These are phyloP conservation scores for Protodeltote pygarga DNA, from an alignment of 2,888 invertebrate species.

Conservation along the genomic window DNA sequence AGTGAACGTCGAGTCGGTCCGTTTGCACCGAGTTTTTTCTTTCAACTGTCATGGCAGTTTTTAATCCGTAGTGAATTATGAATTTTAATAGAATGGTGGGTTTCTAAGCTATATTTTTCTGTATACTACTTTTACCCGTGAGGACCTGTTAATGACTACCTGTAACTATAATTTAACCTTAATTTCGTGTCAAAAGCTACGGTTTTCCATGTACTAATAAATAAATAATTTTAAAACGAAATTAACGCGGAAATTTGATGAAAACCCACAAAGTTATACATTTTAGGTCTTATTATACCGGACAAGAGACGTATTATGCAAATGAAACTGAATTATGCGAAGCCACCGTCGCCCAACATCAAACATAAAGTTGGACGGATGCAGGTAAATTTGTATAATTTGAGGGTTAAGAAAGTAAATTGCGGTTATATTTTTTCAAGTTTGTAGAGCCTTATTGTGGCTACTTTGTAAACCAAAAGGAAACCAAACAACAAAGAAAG, in stretches of 20 bases:
- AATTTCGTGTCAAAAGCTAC: no score
- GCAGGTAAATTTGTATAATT: constrained; percentile 20
- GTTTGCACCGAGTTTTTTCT: constrained; percentile 14
- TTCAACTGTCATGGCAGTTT: constrained; percentile 9
- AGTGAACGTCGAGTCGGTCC: constrained; percentile 21
- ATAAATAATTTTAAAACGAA: no score
- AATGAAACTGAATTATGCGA: constrained; percentile 56
- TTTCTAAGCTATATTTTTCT: no score
- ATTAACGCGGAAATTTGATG: constrained; percentile 23
- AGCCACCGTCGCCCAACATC: constrained; percentile 39
- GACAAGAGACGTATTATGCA: constrained; percentile 51
- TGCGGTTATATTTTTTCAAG: neutral
- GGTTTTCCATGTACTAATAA: no score
- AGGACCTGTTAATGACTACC: no score
- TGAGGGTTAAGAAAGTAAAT: constrained; percentile 3
- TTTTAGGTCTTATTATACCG: constrained; percentile 42
- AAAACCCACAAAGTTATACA: constrained; percentile 38
- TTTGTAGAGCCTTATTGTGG: no score
- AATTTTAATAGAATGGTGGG: constrained; percentile 5
- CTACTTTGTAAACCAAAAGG: no score
- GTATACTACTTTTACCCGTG: no score
- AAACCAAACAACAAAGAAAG: no score
- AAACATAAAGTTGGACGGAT: constrained; percentile 17
- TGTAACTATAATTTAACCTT: no score
- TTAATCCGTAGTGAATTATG: constrained; percentile 3